Conservation (phyloP, 1,140 invertebrate genomes). For the Protaetia brevitarsis region DNA sequence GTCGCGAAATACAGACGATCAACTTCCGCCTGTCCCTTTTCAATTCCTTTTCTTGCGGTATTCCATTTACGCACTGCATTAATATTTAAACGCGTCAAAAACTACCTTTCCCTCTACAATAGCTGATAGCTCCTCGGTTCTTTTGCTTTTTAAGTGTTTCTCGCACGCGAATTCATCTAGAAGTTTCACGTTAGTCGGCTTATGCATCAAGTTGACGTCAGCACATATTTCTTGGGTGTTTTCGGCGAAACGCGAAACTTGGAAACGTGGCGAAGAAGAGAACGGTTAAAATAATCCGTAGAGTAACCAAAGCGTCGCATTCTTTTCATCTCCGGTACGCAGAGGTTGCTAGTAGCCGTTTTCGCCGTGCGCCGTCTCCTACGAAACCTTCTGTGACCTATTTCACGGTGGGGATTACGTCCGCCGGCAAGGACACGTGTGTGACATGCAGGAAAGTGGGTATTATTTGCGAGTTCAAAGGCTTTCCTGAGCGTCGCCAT, state of each 20-base stretch:
- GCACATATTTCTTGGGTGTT: neutral
- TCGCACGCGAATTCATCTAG: neutral
- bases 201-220: neutral
- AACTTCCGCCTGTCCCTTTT: neutral
- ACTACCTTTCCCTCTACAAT: neutral
- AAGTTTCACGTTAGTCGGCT: neutral
- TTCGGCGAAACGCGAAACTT: neutral
- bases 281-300: conserved; percentile 16
- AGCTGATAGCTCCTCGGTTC: neutral
- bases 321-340: neutral
- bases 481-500: neutral
- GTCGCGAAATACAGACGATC: neutral
- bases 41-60: neutral
- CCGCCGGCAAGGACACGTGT: neutral
- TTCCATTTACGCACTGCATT: neutral
- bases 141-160: neutral
- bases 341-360: neutral
- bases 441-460: neutral
- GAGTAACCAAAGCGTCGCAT: conserved; percentile 11
- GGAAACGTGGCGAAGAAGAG: neutral
- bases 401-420: neutral
- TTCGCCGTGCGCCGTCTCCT: neutral
- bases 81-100: neutral
- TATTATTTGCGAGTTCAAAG: neutral
- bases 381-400: neutral